Evolutionary conservation across 2,113 vertebrate genomes (phyloP).

Genomic region (Pluvianellus socialis): DNA sequence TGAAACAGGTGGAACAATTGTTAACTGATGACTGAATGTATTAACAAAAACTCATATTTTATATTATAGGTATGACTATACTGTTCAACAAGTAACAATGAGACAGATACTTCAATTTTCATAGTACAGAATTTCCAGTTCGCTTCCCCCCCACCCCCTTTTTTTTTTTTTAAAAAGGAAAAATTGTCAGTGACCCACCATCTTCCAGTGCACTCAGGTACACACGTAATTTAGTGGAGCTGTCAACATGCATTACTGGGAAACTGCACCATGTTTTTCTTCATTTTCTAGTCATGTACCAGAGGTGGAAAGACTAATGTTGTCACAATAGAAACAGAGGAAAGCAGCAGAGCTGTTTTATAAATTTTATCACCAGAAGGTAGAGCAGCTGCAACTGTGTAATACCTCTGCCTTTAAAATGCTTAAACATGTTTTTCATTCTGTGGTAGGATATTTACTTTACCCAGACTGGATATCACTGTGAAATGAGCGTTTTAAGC

Average conservation of each 20-base stretch:
- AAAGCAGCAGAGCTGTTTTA: background rate
- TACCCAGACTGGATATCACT: background rate
- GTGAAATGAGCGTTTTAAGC: background rate
- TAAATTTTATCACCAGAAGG: constrained; percentile 23
- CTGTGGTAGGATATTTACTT: background rate
- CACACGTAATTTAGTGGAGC: background rate
- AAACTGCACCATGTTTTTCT: background rate
- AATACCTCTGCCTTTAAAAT: constrained; percentile 24
- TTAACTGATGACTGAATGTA: background rate
- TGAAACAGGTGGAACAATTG: background rate
- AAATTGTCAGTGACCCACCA: background rate
- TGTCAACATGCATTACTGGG: background rate
- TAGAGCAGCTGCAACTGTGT: background rate
- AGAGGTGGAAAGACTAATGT: constrained; percentile 12
- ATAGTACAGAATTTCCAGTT: background rate
- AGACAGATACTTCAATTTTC: background rate
- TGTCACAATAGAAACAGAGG: constrained; percentile 2
- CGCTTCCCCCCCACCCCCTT: background rate
- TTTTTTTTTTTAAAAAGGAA: background rate
- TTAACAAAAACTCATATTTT: background rate
- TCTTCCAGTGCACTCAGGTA: background rate
- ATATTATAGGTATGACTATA: background rate
- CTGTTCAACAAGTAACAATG: background rate
- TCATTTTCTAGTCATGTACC: constrained; percentile 7
- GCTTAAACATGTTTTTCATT: background rate